Percentiles rank a stretch among this genome's conserved stretches.
Conservation (phyloP, 2,797 vertebrate genomes). For the Erpetoichthys calabaricus region DNA sequence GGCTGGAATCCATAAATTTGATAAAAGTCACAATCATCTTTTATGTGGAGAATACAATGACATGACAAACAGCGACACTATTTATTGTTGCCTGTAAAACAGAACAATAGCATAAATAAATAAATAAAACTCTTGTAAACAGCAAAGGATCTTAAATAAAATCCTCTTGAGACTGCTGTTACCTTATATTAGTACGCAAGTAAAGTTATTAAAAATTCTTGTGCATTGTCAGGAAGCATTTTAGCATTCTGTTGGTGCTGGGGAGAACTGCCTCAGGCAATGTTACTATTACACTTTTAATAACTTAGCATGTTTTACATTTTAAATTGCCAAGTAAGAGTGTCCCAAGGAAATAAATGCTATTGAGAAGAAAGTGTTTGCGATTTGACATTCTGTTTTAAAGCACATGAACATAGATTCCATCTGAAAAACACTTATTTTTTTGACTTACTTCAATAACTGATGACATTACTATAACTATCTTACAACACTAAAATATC, state of each 20-base stretch:
- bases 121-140: conserved; percentile 5
- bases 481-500: too few species aligned
- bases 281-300: conserved; percentile 17
- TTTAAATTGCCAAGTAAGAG: background rate
- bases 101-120: background rate
- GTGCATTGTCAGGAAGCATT: background rate
- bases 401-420: too few species aligned
- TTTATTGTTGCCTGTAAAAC: background rate
- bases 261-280: conserved; percentile 4
- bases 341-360: too few species aligned
- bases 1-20: too few species aligned
- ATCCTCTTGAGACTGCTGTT: conserved; percentile 4
- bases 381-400: too few species aligned
- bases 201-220: too few species aligned
- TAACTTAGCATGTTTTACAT: conserved; percentile 14
- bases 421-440: too few species aligned
- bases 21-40: background rate
- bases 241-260: conserved; percentile 5
- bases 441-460: too few species aligned
- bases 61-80: background rate
- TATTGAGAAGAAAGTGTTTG: too few species aligned
- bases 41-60: background rate
- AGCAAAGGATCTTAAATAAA: conserved; percentile 4
- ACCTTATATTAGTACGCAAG: background rate
- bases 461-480: too few species aligned